Base-by-base conservation (phyloP, 2,113 vertebrate genomes). In the Oceanites oceanicus region DNA sequence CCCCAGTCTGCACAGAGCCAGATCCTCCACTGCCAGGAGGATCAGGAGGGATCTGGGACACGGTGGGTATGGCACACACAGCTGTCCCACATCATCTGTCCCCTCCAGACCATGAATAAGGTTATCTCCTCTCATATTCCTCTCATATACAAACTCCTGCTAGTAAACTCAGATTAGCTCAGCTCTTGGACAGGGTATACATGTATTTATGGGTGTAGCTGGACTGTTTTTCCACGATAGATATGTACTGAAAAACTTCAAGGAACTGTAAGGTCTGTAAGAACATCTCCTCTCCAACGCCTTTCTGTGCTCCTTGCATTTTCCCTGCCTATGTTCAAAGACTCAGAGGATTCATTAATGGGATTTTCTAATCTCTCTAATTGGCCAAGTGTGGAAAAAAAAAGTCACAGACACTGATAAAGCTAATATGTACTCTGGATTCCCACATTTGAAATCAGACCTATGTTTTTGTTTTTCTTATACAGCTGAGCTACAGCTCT, bases 21-120 rank as follows among this genome's bases (percentile, higher is more conserved):
- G 44, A 23, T 40, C 45, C 10, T 66, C 40, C 36, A n/a, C 21
- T 59, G 63, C 22, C 68, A 52, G 38, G 59, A 65, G 26, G 30
- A 68, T 38, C 6, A 14, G 38, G 75, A 62, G 23, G 13, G 13
- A 6, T 38, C 7, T 75, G 63, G 68, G 47, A 74, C n/a, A 22
- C 0, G 0, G 25, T 13, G 10, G 34, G 21, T 23, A 23, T 12
- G 63, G 58, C 75, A 76, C 53, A 13, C 29, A 15, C 0, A 0
- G 63, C 22, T 55, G 50, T 49, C 65, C 53, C 3, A 5, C 49
- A 58, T 26, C 0, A 0, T 23, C 15, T 8, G 11, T 63, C 34
- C 44, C 30, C n/a, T 82, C 42, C 66, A 82, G 56, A 61, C 29
- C 36, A 45, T 3, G 15, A 25, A 45, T 3, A 17, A 25, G 19